These are phyloP conservation scores for Deilephila elpenor DNA, from an alignment of 2,888 invertebrate species.

Conservation along the genomic window DNA sequence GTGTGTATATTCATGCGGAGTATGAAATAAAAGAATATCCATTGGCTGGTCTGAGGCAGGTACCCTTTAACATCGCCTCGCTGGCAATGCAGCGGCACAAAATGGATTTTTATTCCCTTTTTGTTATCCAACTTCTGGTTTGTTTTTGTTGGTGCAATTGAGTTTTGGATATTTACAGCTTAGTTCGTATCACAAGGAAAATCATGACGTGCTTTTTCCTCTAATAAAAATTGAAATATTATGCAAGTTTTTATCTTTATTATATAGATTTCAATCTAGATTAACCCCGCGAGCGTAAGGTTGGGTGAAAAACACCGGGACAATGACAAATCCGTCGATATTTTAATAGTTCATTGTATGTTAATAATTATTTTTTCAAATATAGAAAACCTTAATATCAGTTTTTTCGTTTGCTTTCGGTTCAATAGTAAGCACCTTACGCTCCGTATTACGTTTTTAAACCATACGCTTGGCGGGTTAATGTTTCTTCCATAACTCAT, in stretches of 20 bases:
- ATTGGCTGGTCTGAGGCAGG: constrained; percentile 13
- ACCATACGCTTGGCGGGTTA: no score
- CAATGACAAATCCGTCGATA: no score
- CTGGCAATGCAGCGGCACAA: not conserved
- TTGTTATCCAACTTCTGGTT: not conserved
- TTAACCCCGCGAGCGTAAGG: no score
- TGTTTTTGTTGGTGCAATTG: not conserved
- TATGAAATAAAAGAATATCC: constrained; percentile 19
- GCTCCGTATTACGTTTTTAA: no score
- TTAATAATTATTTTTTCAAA: no score
- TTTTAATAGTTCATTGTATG: no score
- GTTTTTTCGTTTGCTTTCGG: no score
- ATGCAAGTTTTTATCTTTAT: not conserved
- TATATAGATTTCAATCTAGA: not conserved
- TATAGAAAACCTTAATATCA: no score
- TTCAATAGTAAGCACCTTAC: no score
- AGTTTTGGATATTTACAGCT: not conserved
- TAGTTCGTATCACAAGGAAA: no score
- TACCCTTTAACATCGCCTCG: constrained; percentile 28
- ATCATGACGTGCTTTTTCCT: no score
- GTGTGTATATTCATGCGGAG: not conserved
- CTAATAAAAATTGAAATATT: not conserved
- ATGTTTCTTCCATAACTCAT: not conserved
- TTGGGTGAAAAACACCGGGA: no score
- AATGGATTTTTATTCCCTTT: constrained; percentile 2